Evolutionary conservation across 2,888 invertebrate genomes (phyloP).

Genomic region (Anticlea derivata): DNA sequence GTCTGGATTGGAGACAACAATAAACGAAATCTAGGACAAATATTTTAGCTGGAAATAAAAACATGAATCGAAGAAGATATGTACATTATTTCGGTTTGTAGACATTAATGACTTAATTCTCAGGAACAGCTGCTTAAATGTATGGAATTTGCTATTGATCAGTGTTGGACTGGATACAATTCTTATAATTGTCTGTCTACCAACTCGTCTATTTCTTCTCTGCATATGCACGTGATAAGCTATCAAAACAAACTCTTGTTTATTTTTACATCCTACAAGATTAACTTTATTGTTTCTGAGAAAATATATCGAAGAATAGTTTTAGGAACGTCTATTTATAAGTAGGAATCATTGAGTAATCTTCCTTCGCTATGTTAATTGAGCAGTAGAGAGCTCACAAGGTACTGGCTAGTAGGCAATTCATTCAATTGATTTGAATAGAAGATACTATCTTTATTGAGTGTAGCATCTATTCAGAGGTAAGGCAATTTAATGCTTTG

Average conservation of each 20-base stretch:
- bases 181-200: neutral
- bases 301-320: conserved; percentile 21
- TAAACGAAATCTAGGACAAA: conserved; percentile 33
- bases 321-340: conserved; percentile 26
- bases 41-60: conserved; percentile 13
- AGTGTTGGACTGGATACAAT: neutral
- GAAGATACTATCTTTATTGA: conserved; percentile 14
- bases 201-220: conserved; percentile 7
- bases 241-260: conserved; percentile 26
- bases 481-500: neutral
- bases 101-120: conserved; percentile 8
- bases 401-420: conserved; percentile 22
- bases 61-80: conserved; percentile 1
- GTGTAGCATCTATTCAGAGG: neutral
- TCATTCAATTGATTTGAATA: conserved; percentile 31
- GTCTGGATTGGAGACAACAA: conserved; percentile 39
- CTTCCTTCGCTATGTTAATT: conserved; percentile 24
- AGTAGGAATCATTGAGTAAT: conserved; percentile 25
- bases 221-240: conserved; percentile 17
- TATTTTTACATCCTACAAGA: conserved; percentile 23
- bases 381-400: conserved; percentile 21
- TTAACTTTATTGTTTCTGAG: conserved; percentile 28
- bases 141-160: neutral
- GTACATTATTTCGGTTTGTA: neutral
- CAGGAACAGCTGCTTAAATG: neutral